These are phyloP conservation scores for Electrophaes corylata DNA, from an alignment of 2,888 invertebrate genomes.

Conservation along the genomic window DNA sequence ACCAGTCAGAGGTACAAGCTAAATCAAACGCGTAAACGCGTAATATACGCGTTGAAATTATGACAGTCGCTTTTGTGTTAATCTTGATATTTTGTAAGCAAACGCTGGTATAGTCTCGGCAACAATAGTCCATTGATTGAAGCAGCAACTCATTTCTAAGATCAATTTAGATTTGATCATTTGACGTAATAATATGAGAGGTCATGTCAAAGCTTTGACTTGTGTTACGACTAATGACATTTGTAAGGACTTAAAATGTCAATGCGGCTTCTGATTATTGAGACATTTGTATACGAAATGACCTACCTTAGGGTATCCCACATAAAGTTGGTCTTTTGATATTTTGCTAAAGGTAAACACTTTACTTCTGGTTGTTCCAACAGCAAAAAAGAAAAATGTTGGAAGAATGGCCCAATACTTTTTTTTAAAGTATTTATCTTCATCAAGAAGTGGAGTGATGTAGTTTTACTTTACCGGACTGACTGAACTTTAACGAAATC, in stretches of 20 bases:
- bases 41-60: conserved; percentile 5
- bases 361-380: too few relatives aligned
- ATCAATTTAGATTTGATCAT: conserved; percentile 24
- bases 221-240: background rate
- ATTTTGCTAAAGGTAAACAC: too few relatives aligned
- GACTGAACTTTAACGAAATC: too few relatives aligned
- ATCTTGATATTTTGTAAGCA: background rate
- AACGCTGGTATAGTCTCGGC: background rate
- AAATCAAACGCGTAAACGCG: too few relatives aligned
- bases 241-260: background rate
- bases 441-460: too few relatives aligned
- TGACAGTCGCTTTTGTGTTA: conserved; percentile 5
- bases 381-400: too few relatives aligned
- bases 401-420: too few relatives aligned
- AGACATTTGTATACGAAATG: too few relatives aligned
- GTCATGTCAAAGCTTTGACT: background rate
- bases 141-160: conserved; percentile 14
- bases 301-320: too few relatives aligned
- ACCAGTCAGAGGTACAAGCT: conserved; percentile 15
- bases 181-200: conserved; percentile 8
- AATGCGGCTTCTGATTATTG: background rate
- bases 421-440: too few relatives aligned
- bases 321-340: too few relatives aligned
- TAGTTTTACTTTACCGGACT: too few relatives aligned
- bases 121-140: conserved; percentile 31